Base-by-base conservation (phyloP, 2,113 vertebrate genomes). In the Andinoacara biseriatus region DNA sequence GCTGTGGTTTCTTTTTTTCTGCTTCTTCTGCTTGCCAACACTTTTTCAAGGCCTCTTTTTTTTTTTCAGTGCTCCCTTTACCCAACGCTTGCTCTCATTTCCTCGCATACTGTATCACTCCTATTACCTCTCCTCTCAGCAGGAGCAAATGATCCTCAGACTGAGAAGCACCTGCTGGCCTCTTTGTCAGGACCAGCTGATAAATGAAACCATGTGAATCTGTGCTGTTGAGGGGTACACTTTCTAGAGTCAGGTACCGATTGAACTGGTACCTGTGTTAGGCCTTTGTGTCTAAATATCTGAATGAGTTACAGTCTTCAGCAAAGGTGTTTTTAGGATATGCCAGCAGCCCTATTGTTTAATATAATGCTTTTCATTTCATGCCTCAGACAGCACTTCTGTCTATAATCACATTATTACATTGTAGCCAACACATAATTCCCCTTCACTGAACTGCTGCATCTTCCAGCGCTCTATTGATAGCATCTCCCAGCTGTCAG, bases 331-430 rank as follows among this genome's bases (percentile, higher is more conserved):
- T 69, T 59, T 77, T 46, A 75, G 31, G 52, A 10, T 59, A 63
- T 15, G 3, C 29, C 49, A 52, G 18, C 15, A 62, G 13, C 46
- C 0, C 0, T 43, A 9, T 24, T 65, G 18, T 74, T 72, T 76
- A n/a, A n/a, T 18, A 46, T 65, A 61, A 46, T 60, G 43, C 29
- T 78, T 83, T 74, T 80, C 24, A 62, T 80, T 83, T 56, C 58
- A 63, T 31, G 29, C 78, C 58, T 83, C 78, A 31, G 67, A 57
- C 38, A 75, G 22, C 17, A 38, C 61, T 78, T 78, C 58, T 87
- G 24, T 80, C 43, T 87, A n/a, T 80, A 81, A 88, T 87, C 80
- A 81, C 22, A 84, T 80, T 83, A 56, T 84, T 72, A 74, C 43
- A 65, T 77, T 72, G 24, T 38, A 74, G 61, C 5, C 82, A 40